Base-by-base conservation (phyloP, 2,888 invertebrate genomes). In the Theretra japonica region DNA sequence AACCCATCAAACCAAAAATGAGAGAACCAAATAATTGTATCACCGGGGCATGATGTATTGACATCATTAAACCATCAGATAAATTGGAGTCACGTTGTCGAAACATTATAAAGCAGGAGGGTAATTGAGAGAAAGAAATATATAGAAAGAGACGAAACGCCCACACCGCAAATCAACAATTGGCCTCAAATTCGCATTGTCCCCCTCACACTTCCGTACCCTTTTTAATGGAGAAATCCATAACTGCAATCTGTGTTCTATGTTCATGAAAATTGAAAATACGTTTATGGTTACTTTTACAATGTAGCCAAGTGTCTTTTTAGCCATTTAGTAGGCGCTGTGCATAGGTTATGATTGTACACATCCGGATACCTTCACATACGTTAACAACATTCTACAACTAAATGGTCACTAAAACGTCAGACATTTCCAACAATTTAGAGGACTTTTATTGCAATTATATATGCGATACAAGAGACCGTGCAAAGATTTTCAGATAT, bases 371-470 rank as follows among this genome's bases (percentile, higher is more conserved):
- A 33, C 33, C 1, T 33, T 33, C 33, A 33, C 17, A 30, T n/a
- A 62, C n/a, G 62, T 33, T 33, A 11, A n/a, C 8, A n/a, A 33
- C 11, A 62, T 62, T 48, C 48, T 30, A 23, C 19, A 17, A 71
- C 33, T 41, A n/a, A 6, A n/a, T 28, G 3, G 33, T 58, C 58
- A 65, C 11, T 65, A 41, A 53, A 53, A 30, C n/a, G 56, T 69
- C 56, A 0, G 56, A 69, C 53, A 56, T 28, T 30, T 69, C 30
- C 53, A 8, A 28, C 41, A 65, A 25, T 65, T 65, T 65, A 65
- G 41, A 41, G 65, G 65, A 65, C 65, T 65, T 65, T 65, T 65
- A 65, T 65, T 41, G 23, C 41, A 23, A 41, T 65, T 48, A 25
- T 6, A 48, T 65, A 23, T 48, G 48, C 17, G 23, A 41, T 8